These are phyloP conservation scores for Smutsia temminckii DNA, from an alignment of 2,797 vertebrate species.

Conservation along the genomic window DNA sequence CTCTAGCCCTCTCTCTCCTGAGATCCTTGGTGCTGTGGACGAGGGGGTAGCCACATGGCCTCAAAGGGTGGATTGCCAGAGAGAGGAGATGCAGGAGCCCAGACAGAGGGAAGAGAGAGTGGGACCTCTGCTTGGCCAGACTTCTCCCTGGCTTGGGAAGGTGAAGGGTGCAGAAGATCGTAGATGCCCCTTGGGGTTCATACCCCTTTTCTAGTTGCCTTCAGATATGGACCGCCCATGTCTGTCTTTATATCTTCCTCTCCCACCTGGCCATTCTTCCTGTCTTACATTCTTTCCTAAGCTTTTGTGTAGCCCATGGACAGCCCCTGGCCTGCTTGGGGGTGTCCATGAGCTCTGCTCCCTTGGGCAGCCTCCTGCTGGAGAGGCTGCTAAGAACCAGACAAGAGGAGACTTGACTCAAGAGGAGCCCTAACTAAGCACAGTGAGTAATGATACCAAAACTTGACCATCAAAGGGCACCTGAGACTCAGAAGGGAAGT, in stretches of 20 bases:
- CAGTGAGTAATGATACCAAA: not conserved
- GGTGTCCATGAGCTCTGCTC: not conserved
- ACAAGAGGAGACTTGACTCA: not conserved
- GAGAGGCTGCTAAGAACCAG: constrained; percentile 1
- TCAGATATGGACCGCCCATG: not conserved
- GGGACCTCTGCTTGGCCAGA: not conserved
- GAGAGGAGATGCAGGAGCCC: not conserved
- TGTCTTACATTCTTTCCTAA: not conserved
- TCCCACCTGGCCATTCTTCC: not conserved
- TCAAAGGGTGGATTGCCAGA: not conserved
- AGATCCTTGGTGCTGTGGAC: not conserved
- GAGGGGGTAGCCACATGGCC: not conserved
- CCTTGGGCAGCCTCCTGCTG: not conserved
- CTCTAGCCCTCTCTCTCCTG: not conserved
- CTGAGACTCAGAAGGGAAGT: not conserved
- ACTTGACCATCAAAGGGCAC: not conserved
- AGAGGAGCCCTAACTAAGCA: not conserved
- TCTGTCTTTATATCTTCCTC: not conserved
- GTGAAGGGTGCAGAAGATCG: not conserved
- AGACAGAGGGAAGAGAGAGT: not conserved
- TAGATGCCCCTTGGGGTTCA: not conserved
- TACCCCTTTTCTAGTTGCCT: not conserved
- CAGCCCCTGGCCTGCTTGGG: not conserved
- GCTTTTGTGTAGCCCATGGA: not conserved
- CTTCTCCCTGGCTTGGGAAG: not conserved